These are phyloP conservation scores for Melanotaenia nigrans DNA, from an alignment of 2,797 vertebrate genomes.

Conservation along the genomic window DNA sequence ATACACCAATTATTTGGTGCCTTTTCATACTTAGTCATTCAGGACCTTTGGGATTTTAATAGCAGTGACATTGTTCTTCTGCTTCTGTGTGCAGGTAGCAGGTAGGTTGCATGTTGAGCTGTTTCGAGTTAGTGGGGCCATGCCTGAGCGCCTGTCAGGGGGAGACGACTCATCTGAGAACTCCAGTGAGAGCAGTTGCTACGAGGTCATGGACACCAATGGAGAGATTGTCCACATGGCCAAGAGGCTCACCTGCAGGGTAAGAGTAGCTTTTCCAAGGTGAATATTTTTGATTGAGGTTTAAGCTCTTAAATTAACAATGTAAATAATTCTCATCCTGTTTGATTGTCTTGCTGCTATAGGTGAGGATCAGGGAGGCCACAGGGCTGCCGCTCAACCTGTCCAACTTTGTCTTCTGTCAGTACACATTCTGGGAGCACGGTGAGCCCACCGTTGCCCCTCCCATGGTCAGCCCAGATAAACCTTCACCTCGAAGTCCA, in stretches of 20 bases:
- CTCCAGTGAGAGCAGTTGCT: conserved; percentile 95
- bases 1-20: neutral
- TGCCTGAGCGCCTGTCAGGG: conserved; percentile 88
- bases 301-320: neutral
- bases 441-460: conserved; percentile 90
- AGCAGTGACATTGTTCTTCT: neutral
- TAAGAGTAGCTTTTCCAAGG: conserved; percentile 46
- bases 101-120: conserved; percentile 95
- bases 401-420: conserved; percentile 99
- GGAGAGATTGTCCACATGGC: conserved; percentile 93
- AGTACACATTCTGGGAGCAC: conserved; percentile 98
- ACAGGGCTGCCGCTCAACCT: conserved; percentile 93
- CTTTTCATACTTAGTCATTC: neutral
- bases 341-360: conserved; percentile 31
- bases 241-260: conserved; percentile 94
- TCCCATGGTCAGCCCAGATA: conserved; percentile 94
- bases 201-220: conserved; percentile 91
- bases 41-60: neutral
- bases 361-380: conserved; percentile 97
- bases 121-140: conserved; percentile 89
- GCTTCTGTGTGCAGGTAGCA: conserved; percentile 84
- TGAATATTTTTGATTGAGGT: neutral
- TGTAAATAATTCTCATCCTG: neutral
- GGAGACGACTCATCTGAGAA: conserved; percentile 97
- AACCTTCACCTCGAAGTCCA: conserved; percentile 85